Evolutionary conservation across 2,888 invertebrate species (phyloP), one percentile per base, ranked within the genome.

Genomic region (Bimastos eiseni): DNA sequence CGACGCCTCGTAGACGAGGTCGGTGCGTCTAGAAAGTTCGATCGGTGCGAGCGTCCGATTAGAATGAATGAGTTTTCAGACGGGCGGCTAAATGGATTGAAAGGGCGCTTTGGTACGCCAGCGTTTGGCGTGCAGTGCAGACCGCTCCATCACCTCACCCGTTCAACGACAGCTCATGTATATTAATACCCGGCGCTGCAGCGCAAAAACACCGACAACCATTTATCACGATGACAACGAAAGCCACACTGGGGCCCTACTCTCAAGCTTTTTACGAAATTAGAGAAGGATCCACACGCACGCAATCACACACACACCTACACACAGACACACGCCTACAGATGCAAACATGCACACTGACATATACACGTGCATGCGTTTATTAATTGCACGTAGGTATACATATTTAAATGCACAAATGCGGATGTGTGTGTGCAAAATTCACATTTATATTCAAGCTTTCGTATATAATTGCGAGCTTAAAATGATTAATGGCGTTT

Each of bases 21-120:
- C 70, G 70, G 70, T 70, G 6, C 70, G 70, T 70, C 70, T 70
- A 70, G 70, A n/a, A 70, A 70, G 70, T 70, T 70, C 70, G 70
- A 70, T n/a, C 70, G 70, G 70, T 70, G n/a, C 70, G 70, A 4
- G 11, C 30, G 30, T n/a, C 70, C 70, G 70, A 70, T 70, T 70
- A n/a, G 70, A 70, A 70, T 70, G 70, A 8, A 70, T 70, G 70
- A 4, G 70, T 70, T 70, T 70, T 70, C 70, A 70, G 70, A 70
- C 70, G 70, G 70, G 70, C 70, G 70, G n/a, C 70, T 70, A 70
- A 70, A 70, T 70, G 70, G 70, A 70, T 70, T 70, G 70, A 70
- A 70, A 70, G 70, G 70, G 70, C 70, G 70, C 70, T 8, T 70
- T 70, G 70, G 70, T 70, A n/a, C 70, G n/a, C 70, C 30, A 8